Conservation (phyloP, 2,888 invertebrate genomes). For the Mylabris sibirica region DNA sequence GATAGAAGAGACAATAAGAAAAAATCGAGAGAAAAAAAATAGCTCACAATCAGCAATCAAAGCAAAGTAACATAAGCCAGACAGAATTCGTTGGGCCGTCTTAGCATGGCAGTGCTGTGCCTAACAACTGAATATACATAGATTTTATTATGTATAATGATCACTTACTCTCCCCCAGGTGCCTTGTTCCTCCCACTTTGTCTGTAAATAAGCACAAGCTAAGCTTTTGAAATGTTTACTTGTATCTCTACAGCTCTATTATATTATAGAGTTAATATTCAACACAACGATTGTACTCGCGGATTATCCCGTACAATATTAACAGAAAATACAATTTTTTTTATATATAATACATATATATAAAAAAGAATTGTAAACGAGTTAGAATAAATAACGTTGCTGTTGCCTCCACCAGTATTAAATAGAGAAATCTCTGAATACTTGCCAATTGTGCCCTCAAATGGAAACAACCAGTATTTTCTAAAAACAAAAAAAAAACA, state of each 20-base stretch:
- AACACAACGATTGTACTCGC: conserved; percentile 22
- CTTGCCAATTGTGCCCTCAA: conserved; percentile 15
- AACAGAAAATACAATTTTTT: conserved; percentile 21
- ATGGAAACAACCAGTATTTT: conserved; percentile 12
- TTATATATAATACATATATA: conserved; percentile 20
- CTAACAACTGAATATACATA: conserved; percentile 35
- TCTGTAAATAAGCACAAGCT: conserved; percentile 53
- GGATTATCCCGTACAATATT: conserved; percentile 28
- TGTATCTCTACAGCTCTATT: conserved; percentile 38
- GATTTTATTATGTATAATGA: conserved; percentile 31
- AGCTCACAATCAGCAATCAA: conserved; percentile 30
- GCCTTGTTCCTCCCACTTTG: conserved; percentile 56
- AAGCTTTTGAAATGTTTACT: conserved; percentile 43
- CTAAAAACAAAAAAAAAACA: background rate
- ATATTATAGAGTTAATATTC: conserved; percentile 31
- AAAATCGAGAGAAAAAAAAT: conserved; percentile 1
- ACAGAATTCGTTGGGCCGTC: conserved; percentile 27
- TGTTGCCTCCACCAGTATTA: background rate
- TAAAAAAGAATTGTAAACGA: background rate
- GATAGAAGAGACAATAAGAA: background rate
- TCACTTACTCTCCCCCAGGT: conserved; percentile 57
- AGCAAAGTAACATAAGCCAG: conserved; percentile 32
- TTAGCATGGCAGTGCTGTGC: conserved; percentile 28
- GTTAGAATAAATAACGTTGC: conserved; percentile 1
- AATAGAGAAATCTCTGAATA: conserved; percentile 7